Percentiles rank a stretch among this genome's conserved stretches.
Conservation (phyloP, 2,113 vertebrate species). For the Thermophis baileyi region DNA sequence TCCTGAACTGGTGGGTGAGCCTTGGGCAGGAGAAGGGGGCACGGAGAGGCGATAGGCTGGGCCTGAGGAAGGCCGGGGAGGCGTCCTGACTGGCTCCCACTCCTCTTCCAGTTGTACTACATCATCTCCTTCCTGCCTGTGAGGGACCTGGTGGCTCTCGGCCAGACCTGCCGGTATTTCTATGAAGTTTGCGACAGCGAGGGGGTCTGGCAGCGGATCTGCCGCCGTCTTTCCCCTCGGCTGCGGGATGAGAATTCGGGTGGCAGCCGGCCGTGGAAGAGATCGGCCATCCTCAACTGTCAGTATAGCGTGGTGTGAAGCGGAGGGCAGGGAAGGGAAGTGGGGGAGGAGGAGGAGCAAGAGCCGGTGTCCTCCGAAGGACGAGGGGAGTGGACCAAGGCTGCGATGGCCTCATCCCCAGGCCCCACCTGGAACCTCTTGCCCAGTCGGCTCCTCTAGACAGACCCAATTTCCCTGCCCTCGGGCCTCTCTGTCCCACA, state of each 20-base stretch:
- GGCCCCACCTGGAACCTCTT: not conserved
- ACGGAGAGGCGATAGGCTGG: too few species aligned
- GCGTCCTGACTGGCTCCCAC: too few species aligned
- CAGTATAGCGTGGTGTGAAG: not conserved
- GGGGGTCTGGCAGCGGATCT: constrained; percentile 59
- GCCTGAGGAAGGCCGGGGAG: not conserved
- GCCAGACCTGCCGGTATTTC: constrained; percentile 65
- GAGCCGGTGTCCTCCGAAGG: not conserved
- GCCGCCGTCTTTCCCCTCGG: constrained; percentile 46
- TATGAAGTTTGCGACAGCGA: constrained; percentile 52
- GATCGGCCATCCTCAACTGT: constrained; percentile 68
- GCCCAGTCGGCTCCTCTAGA: not conserved
- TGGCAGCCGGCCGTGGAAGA: constrained; percentile 60
- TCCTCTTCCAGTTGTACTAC: constrained; percentile 53
- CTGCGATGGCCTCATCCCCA: not conserved
- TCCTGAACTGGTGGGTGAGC: constrained; percentile 60
- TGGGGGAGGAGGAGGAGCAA: not conserved
- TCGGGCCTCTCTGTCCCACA: constrained; percentile 25
- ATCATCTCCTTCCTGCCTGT: constrained; percentile 63
- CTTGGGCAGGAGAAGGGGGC: not conserved
- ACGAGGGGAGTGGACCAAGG: not conserved
- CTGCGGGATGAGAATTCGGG: constrained; percentile 41
- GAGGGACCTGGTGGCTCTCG: constrained; percentile 52
- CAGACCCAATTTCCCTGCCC: constrained; percentile 29
- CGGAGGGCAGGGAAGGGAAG: not conserved